These are phyloP conservation scores for Invenusta paracnida DNA, from an alignment of 2,888 invertebrate genomes.

Conservation along the genomic window DNA sequence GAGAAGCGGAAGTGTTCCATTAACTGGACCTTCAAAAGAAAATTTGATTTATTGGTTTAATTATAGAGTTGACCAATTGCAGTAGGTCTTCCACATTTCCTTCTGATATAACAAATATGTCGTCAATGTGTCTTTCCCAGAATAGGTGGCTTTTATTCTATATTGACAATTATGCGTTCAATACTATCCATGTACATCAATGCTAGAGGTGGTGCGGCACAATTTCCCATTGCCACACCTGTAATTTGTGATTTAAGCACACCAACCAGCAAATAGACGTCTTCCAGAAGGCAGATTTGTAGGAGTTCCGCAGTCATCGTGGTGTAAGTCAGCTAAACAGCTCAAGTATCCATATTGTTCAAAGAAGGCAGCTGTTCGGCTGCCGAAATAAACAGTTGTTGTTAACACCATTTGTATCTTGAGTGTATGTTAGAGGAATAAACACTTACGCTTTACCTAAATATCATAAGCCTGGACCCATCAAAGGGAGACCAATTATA, in stretches of 20 bases:
- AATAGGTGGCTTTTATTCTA: background rate
- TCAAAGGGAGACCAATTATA: too few species aligned
- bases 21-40: background rate
- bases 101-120: background rate
- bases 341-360: background rate
- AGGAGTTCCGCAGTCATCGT: background rate
- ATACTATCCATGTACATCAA: background rate
- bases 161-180: background rate
- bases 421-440: background rate
- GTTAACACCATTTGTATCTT: background rate
- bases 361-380: background rate
- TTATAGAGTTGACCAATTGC: too few species aligned
- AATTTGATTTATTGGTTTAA: too few species aligned
- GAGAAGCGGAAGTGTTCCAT: background rate
- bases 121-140: background rate
- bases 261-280: background rate
- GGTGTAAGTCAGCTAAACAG: background rate
- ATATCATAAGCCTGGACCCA: too few species aligned
- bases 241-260: background rate
- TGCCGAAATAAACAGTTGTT: too few species aligned
- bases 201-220: background rate
- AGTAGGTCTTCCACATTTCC: background rate
- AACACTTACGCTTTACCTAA: too few species aligned
- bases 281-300: background rate
- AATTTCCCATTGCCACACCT: background rate